Conservation (phyloP, 2,888 invertebrate species). For the Latheticus oryzae region DNA sequence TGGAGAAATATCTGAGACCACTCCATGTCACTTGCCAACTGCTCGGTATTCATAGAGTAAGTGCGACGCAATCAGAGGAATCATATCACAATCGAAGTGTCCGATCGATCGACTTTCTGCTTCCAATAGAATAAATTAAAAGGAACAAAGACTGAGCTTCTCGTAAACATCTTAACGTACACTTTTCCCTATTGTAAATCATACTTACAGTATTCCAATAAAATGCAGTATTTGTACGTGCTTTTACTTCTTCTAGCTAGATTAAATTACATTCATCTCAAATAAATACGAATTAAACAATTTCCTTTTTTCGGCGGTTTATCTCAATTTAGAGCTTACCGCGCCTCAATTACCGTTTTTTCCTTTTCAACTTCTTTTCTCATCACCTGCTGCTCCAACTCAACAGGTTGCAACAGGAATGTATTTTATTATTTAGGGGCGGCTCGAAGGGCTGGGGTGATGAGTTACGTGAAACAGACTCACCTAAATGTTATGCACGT, state of each 20-base stretch:
- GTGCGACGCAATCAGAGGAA: constrained; percentile 54
- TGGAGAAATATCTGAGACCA: constrained; percentile 60
- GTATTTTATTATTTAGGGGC: constrained; percentile 57
- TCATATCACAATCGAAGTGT: constrained; percentile 52
- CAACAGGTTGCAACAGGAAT: constrained; percentile 60
- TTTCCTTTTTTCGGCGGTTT: constrained; percentile 53
- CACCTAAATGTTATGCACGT: constrained; percentile 33
- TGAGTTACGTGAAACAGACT: constrained; percentile 26
- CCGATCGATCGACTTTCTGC: constrained; percentile 33
- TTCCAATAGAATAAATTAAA: constrained; percentile 39
- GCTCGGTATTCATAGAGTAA: constrained; percentile 58
- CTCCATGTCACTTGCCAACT: constrained; percentile 65
- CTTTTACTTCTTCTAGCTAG: constrained; percentile 44
- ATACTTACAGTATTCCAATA: no score
- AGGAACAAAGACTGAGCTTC: constrained; percentile 12
- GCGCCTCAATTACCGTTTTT: constrained; percentile 53
- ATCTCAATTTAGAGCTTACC: constrained; percentile 58
- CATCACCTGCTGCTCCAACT: constrained; percentile 49
- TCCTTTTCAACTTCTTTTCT: constrained; percentile 39
- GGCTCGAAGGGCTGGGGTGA: neutral
- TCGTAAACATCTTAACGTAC: no score
- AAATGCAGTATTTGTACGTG: no score
- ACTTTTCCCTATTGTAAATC: no score
- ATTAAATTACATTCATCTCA: constrained; percentile 50
- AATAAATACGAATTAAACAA: constrained; percentile 59